Conservation (phyloP, 2,888 invertebrate genomes). For the Megamerina dolium region DNA sequence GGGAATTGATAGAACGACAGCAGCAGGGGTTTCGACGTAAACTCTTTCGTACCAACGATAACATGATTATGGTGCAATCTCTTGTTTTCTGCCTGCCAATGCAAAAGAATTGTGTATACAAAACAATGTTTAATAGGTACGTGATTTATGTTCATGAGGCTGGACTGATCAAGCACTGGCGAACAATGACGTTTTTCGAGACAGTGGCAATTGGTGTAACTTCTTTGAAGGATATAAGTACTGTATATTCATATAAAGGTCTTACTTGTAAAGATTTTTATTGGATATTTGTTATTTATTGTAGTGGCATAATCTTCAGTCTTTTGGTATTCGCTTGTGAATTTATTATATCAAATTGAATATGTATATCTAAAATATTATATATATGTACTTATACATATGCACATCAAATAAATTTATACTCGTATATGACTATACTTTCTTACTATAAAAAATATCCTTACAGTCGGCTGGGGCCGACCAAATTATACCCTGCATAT, state of each 20-base stretch:
- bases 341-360: not conserved
- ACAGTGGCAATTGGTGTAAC: conserved; percentile 1
- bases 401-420: too few relatives aligned
- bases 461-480: too few relatives aligned
- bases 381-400: too few relatives aligned
- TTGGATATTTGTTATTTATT: conserved; percentile 1
- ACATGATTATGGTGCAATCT: not conserved
- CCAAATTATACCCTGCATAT: too few relatives aligned
- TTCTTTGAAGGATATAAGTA: not conserved
- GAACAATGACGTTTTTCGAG: conserved; percentile 3
- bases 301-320: not conserved
- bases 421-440: too few relatives aligned
- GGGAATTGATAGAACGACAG: conserved; percentile 10
- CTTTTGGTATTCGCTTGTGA: conserved; percentile 1
- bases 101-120: conserved; percentile 10
- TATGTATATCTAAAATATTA: too few relatives aligned
- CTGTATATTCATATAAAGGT: not conserved
- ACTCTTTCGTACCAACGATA: conserved; percentile 4
- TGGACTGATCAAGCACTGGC: conserved; percentile 10
- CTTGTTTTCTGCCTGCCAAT: conserved; percentile 2
- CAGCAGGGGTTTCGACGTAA: conserved; percentile 7
- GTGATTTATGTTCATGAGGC: not conserved
- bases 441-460: too few relatives aligned
- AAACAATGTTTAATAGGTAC: conserved; percentile 3
- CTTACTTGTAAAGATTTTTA: conserved; percentile 2